Conservation (phyloP, 2,113 vertebrate species). For the Merops nubicus region DNA sequence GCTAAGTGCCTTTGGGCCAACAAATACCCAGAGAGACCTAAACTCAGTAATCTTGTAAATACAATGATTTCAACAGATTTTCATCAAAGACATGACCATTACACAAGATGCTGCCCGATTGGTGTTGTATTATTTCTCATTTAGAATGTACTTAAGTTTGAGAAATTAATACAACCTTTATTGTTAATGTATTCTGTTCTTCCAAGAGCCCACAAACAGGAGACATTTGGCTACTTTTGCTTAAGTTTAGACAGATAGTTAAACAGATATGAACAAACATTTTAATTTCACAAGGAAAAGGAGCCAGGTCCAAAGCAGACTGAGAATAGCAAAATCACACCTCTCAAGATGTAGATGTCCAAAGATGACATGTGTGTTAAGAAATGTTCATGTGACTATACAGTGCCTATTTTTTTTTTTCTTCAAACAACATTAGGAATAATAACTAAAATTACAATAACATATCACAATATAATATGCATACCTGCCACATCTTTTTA, state of each 20-base stretch:
- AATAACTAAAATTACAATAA: background rate
- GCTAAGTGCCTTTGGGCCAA: slow-evolving; percentile 62
- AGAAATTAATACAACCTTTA: background rate
- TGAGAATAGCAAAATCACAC: background rate
- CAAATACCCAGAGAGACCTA: slow-evolving; percentile 50
- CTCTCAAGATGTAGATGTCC: background rate
- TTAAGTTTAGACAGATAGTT: background rate
- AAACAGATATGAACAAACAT: background rate
- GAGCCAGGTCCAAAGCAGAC: background rate
- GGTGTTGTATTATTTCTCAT: background rate
- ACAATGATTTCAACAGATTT: slow-evolving; percentile 63
- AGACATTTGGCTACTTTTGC: background rate
- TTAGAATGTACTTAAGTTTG: background rate
- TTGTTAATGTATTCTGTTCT: background rate
- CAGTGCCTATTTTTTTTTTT: background rate
- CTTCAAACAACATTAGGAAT: background rate
- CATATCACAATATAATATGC: background rate
- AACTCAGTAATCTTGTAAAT: slow-evolving; percentile 66
- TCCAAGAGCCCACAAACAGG: background rate
- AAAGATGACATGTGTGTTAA: background rate
- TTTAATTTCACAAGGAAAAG: background rate
- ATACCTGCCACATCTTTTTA: background rate
- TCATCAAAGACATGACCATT: slow-evolving; percentile 54
- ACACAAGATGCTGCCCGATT: background rate
- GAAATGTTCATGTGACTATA: background rate